Conservation (phyloP, 2,113 vertebrate genomes). For the Bungarus multicinctus region DNA sequence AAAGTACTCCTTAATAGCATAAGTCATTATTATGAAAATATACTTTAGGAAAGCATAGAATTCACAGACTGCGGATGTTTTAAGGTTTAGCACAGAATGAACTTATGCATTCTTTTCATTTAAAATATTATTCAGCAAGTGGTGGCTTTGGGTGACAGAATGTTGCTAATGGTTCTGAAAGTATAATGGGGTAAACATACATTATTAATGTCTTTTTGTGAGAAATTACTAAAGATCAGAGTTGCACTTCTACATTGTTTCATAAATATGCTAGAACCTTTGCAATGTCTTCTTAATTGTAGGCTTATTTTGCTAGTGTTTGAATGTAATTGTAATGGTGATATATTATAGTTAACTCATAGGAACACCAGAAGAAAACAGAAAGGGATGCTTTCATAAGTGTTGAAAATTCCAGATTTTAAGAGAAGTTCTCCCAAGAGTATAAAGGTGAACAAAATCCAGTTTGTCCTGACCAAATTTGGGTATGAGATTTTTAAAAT, state of each 20-base stretch:
- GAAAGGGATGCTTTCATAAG: background rate
- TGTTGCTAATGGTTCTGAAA: constrained; percentile 8
- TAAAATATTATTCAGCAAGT: background rate
- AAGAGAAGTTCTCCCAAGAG: background rate
- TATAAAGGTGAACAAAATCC: background rate
- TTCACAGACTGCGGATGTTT: background rate
- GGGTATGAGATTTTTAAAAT: background rate
- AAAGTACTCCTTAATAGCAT: background rate
- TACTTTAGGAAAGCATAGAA: background rate
- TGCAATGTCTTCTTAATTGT: constrained; percentile 8
- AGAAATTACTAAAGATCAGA: constrained; percentile 19
- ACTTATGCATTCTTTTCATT: background rate
- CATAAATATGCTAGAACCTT: constrained; percentile 27
- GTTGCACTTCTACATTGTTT: constrained; percentile 1
- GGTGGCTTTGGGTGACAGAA: background rate
- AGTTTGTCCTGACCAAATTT: background rate
- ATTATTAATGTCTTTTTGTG: constrained; percentile 19
- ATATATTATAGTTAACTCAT: background rate
- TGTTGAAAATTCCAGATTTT: background rate
- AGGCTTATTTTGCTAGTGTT: background rate
- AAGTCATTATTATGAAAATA: constrained; percentile 4
- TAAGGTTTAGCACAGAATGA: background rate
- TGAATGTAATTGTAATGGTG: background rate
- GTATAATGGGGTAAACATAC: background rate
- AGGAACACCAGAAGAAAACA: background rate